These are phyloP conservation scores for Archips crataeganus DNA, from an alignment of 2,888 invertebrate genomes.

Conservation along the genomic window DNA sequence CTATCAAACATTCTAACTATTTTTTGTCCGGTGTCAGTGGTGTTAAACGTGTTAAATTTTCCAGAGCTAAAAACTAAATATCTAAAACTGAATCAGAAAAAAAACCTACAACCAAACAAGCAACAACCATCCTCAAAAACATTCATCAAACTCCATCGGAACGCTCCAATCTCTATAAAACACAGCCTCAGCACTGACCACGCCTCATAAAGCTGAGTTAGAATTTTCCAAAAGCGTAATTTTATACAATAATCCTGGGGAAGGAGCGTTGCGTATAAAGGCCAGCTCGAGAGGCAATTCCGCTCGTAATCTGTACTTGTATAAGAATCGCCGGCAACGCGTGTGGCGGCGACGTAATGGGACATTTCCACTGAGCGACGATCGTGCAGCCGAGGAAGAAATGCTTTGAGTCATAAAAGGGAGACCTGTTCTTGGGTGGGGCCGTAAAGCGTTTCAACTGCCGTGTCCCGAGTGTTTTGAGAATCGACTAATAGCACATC, in stretches of 20 bases:
- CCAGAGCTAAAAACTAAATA: too few species aligned
- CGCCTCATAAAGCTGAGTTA: constrained; percentile 34
- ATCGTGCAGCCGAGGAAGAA: constrained; percentile 58
- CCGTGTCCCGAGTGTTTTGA: too few species aligned
- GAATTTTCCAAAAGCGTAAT: constrained; percentile 41
- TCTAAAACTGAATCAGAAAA: background rate
- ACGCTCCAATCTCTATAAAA: constrained; percentile 10
- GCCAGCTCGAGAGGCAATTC: constrained; percentile 70
- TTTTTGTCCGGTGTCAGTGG: too few species aligned
- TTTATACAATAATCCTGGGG: constrained; percentile 39
- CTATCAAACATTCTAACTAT: too few species aligned
- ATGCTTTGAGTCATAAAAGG: constrained; percentile 46
- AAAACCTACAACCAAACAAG: background rate
- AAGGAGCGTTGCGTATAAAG: constrained; percentile 53
- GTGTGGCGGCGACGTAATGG: constrained; percentile 81
- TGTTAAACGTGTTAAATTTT: too few species aligned
- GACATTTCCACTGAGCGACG: constrained; percentile 80
- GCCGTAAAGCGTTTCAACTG: too few species aligned
- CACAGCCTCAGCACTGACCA: constrained; percentile 9
- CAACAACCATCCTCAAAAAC: background rate
- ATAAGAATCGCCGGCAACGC: constrained; percentile 75
- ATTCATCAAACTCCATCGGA: constrained; percentile 5
- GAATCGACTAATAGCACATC: too few species aligned
- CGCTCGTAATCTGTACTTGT: constrained; percentile 74
- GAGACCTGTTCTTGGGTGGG: background rate